These are phyloP conservation scores for Pomatostomus ruficeps DNA, from an alignment of 2,113 vertebrate genomes.

Conservation along the genomic window DNA sequence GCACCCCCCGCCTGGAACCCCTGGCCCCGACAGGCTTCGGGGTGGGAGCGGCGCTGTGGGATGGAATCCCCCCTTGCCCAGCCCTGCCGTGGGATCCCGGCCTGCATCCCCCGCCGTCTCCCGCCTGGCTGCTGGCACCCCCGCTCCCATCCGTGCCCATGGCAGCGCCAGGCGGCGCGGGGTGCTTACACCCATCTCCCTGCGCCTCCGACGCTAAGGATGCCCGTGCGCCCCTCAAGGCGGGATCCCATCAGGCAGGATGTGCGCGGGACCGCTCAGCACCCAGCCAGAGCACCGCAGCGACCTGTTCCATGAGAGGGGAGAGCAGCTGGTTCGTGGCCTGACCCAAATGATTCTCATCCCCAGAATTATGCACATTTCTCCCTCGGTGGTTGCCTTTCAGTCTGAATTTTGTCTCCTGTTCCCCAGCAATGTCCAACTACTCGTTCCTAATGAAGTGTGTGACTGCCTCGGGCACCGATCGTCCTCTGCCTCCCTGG, in stretches of 20 bases:
- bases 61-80: neutral
- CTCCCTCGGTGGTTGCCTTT: neutral
- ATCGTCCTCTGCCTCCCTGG: neutral
- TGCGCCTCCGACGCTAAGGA: neutral
- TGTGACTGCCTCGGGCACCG: neutral
- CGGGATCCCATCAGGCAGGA: neutral
- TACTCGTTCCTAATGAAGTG: neutral
- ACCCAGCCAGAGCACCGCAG: neutral
- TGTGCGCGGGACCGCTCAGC: neutral
- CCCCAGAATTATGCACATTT: neutral
- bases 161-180: neutral
- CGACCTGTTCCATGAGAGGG: neutral
- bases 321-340: neutral
- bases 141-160: rapidly evolving
- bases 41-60: neutral
- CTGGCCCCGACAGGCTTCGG: no score
- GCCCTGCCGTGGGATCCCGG: neutral
- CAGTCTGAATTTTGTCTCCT: neutral
- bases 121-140: no score
- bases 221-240: neutral
- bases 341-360: neutral
- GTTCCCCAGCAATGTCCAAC: neutral
- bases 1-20: neutral
- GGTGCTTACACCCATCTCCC: neutral
- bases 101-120: neutral